Percentiles rank a stretch among this genome's conserved stretches.
Conservation (phyloP, 1,140 invertebrate genomes). For the Drosophila simulans region DNA sequence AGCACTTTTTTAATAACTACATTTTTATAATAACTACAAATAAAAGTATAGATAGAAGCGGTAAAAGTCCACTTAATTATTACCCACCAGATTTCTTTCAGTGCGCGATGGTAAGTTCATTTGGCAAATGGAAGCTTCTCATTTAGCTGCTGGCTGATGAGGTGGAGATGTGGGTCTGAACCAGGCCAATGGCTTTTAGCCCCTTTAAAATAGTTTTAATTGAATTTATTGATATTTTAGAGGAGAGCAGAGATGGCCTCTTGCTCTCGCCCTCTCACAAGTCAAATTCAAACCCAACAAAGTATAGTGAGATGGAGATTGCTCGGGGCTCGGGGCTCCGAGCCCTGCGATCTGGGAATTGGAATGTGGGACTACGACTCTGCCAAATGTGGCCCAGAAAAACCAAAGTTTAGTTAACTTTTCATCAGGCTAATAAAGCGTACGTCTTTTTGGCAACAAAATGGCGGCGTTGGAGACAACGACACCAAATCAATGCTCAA, state of each 20-base stretch:
- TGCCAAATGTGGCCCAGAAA: constrained; percentile 28
- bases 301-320: constrained; percentile 19
- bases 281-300: constrained; percentile 34
- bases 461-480: constrained; percentile 35
- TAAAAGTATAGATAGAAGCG: no score
- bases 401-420: constrained; percentile 71
- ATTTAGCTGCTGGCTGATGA: constrained; percentile 33
- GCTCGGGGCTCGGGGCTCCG: neutral
- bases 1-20: no score
- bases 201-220: constrained; percentile 63
- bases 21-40: no score
- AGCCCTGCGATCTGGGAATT: neutral
- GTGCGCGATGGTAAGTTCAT: constrained; percentile 21
- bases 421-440: constrained; percentile 75
- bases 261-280: neutral
- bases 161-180: constrained; percentile 14
- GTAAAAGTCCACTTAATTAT: no score
- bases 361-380: constrained; percentile 1
- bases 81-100: neutral
- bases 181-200: constrained; percentile 49
- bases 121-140: constrained; percentile 46
- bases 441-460: constrained; percentile 58
- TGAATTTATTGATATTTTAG: constrained; percentile 65
- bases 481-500: constrained; percentile 64
- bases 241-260: constrained; percentile 5